phyloP scores from a whole-genome alignment of 2,888 invertebrate genomes.

The Dione vanillae region DNA sequence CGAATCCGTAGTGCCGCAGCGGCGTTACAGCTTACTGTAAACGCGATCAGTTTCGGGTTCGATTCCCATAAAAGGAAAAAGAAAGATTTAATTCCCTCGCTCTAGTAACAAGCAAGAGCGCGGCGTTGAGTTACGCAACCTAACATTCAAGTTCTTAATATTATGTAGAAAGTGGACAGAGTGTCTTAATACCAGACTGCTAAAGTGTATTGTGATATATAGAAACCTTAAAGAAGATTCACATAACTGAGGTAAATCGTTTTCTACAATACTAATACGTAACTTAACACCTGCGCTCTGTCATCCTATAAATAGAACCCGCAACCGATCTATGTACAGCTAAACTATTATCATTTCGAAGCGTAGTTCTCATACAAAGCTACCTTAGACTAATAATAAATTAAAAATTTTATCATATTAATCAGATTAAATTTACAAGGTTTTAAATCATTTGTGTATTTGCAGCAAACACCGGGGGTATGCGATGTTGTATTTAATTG shows the following conservation, averaged over 20 bases:
- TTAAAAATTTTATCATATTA: not conserved
- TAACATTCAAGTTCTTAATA: too few species aligned
- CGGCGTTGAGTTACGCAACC: too few species aligned
- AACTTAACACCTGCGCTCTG: not conserved
- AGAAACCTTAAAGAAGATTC: too few species aligned
- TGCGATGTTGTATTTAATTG: slow-evolving; percentile 7
- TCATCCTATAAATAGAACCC: too few species aligned
- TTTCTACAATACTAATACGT: not conserved
- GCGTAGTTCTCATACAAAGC: not conserved
- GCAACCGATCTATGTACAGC: too few species aligned
- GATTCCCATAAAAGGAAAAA: not conserved
- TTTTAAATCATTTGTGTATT: slow-evolving; percentile 2
- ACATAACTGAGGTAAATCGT: too few species aligned
- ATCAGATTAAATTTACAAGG: slow-evolving; percentile 4
- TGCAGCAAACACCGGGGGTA: not conserved
- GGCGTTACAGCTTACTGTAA: not conserved
- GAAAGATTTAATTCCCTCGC: too few species aligned
- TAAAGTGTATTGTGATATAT: too few species aligned
- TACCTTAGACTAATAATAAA: not conserved
- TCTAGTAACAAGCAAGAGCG: too few species aligned
- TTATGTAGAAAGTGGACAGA: too few species aligned
- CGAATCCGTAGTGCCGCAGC: not conserved
- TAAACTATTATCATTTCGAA: too few species aligned
- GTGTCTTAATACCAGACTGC: too few species aligned
- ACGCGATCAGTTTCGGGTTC: not conserved